Conservation (phyloP, 2,888 invertebrate species). For the Tromatobia lineatoria region DNA sequence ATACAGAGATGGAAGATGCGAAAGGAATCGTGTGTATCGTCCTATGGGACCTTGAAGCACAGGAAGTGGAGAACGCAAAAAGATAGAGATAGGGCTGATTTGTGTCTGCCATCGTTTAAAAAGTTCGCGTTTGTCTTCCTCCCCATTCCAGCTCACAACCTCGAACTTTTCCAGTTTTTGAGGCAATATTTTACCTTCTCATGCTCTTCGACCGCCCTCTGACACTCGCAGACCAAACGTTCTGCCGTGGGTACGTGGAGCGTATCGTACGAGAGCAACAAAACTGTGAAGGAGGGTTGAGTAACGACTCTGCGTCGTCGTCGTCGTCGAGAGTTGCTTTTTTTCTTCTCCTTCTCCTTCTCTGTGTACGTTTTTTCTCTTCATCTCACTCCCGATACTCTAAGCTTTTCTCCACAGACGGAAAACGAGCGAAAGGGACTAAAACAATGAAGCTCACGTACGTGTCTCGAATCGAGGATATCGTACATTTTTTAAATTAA, state of each 20-base stretch:
- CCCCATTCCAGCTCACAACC: background rate
- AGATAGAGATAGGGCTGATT: constrained; percentile 68
- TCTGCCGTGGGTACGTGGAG: background rate
- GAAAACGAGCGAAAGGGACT: background rate
- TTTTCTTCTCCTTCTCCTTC: constrained; percentile 7
- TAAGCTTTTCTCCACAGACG: constrained; percentile 7
- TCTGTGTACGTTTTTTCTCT: constrained; percentile 42
- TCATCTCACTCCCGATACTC: constrained; percentile 26
- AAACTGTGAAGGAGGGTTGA: constrained; percentile 33
- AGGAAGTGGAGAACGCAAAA: constrained; percentile 36
- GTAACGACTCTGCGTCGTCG: constrained; percentile 32
- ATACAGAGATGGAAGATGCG: constrained; percentile 18
- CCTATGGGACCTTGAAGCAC: background rate
- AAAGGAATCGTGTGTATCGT: constrained; percentile 45
- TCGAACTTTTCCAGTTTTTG: constrained; percentile 55
- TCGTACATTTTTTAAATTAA: constrained; percentile 12
- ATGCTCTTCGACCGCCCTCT: constrained; percentile 21
- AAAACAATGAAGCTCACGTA: constrained; percentile 26
- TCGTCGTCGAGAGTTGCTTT: constrained; percentile 35
- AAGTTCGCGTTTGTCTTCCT: constrained; percentile 70
- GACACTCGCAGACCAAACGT: constrained; percentile 24
- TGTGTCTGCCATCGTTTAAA: constrained; percentile 64
- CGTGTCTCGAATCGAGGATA: constrained; percentile 35
- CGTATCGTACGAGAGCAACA: constrained; percentile 31
- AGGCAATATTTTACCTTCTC: constrained; percentile 50